These are phyloP conservation scores for Orchestia grillus DNA, from an alignment of 1,140 invertebrate genomes.

Conservation along the genomic window DNA sequence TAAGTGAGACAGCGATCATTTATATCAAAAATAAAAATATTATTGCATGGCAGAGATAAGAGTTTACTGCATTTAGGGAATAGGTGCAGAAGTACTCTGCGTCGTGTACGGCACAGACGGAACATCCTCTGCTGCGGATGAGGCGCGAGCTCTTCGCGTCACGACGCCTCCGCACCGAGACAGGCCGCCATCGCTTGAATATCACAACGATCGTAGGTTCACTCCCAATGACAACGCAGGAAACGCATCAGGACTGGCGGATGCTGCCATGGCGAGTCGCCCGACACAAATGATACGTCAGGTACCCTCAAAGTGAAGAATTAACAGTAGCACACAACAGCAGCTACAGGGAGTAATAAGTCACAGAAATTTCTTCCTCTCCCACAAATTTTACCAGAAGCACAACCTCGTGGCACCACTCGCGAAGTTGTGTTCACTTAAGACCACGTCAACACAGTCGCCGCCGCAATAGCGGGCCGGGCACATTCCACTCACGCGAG, in stretches of 20 bases:
- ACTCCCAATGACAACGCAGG: neutral
- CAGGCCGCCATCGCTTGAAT: neutral
- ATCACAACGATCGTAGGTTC: neutral
- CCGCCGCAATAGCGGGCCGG: too few relatives aligned
- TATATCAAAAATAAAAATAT: neutral
- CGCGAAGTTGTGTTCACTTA: neutral
- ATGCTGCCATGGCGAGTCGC: neutral
- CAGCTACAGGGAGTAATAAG: neutral
- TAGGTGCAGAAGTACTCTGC: neutral
- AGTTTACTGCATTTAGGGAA: too few relatives aligned
- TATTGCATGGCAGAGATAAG: too few relatives aligned
- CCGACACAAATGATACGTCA: neutral
- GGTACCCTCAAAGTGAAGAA: neutral
- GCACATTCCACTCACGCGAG: neutral
- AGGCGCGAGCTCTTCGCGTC: too few relatives aligned
- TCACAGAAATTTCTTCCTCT: too few relatives aligned
- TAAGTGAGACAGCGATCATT: neutral
- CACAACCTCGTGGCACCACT: neutral
- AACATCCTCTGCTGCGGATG: too few relatives aligned
- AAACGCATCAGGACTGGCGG: neutral
- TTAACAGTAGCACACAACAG: neutral
- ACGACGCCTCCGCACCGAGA: too few relatives aligned
- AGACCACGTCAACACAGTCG: neutral
- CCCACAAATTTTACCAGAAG: neutral
- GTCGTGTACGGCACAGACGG: neutral